A percentile compares a stretch with the other conserved stretches of the same genome.
Conservation (phyloP, 2,888 invertebrate genomes). For the Rutpela maculata region DNA sequence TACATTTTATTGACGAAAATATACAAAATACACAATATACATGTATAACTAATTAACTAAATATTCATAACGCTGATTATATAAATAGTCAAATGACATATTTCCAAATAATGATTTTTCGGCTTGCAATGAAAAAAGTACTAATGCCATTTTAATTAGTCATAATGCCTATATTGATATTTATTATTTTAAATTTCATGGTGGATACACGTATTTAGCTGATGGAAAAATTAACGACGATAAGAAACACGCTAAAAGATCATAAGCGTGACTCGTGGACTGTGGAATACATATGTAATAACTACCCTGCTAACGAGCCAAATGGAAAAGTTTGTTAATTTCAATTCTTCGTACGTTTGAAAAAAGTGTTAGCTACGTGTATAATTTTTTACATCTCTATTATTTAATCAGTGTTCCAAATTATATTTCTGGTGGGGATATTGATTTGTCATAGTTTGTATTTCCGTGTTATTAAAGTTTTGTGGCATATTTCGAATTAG, state of each 20-base stretch:
- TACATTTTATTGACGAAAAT: too few relatives aligned
- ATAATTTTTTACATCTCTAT: too few relatives aligned
- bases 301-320: conserved; percentile 1
- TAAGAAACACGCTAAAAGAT: conserved; percentile 24
- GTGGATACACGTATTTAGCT: conserved; percentile 7
- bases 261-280: conserved; percentile 19
- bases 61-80: too few relatives aligned
- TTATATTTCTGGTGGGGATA: too few relatives aligned
- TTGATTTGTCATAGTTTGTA: too few relatives aligned
- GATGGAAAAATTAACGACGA: conserved; percentile 2
- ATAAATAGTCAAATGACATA: too few relatives aligned
- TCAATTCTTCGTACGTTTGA: neutral
- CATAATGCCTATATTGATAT: conserved; percentile 3
- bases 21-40: too few relatives aligned
- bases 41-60: too few relatives aligned
- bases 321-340: conserved; percentile 18
- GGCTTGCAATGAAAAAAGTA: neutral
- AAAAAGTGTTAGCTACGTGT: neutral
- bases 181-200: conserved; percentile 29
- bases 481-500: too few relatives aligned
- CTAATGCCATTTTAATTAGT: conserved; percentile 24
- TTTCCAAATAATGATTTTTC: neutral
- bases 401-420: too few relatives aligned
- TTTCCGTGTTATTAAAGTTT: too few relatives aligned
- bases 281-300: conserved; percentile 17